Percentiles rank a stretch among this genome's conserved stretches.
These are phyloP conservation scores for Hoplostethus atlanticus DNA, from an alignment of 2,797 vertebrate species.

Conservation along the genomic window DNA sequence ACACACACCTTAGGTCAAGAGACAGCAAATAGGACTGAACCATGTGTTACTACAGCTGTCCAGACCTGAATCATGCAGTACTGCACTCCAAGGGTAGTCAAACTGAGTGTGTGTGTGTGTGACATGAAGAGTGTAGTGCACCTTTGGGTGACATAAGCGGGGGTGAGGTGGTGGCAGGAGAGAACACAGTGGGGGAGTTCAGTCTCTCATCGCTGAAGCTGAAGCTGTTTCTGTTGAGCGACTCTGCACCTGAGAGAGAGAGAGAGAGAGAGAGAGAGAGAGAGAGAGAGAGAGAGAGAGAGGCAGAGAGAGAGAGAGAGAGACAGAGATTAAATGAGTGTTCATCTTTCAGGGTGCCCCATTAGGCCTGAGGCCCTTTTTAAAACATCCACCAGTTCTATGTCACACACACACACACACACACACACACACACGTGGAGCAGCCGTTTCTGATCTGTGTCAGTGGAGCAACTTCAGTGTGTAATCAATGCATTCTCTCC, in stretches of 20 bases:
- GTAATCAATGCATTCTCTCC: constrained; percentile 66
- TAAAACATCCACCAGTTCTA: background rate
- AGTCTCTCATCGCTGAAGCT: constrained; percentile 96
- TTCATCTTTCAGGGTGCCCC: background rate
- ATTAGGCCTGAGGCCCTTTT: background rate
- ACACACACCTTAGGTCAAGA: background rate
- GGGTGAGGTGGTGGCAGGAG: constrained; percentile 82
- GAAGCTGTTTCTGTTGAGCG: constrained; percentile 93
- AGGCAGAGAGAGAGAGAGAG: no score
- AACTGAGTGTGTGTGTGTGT: background rate
- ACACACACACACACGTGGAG: constrained; percentile 14
- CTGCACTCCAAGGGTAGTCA: no score
- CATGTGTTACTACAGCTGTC: no score
- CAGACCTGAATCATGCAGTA: no score
- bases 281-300: no score
- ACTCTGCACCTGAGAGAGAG: constrained; percentile 89
- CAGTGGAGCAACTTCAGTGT: constrained; percentile 50
- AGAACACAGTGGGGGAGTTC: constrained; percentile 88
- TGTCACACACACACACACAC: background rate
- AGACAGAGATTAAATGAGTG: background rate
- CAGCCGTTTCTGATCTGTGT: constrained; percentile 44
- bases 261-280: background rate
- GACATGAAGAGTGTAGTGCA: constrained; percentile 56
- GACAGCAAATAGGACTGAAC: background rate
- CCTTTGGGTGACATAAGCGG: constrained; percentile 88